Conservation (phyloP, 2,797 vertebrate genomes). For the Otus scops region DNA sequence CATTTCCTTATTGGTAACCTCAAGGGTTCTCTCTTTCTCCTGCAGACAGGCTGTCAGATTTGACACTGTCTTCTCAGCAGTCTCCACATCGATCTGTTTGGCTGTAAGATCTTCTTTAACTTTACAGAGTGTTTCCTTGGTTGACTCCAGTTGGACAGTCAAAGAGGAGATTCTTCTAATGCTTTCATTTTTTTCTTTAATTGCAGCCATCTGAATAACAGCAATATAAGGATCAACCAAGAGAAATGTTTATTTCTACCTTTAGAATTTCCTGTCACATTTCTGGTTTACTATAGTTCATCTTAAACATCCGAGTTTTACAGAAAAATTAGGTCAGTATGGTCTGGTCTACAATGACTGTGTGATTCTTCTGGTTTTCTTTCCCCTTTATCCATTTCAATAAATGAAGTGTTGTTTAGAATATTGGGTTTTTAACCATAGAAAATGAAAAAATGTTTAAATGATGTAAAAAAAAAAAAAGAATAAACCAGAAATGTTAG, state of each 20-base stretch:
- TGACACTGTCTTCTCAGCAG: constrained; percentile 38
- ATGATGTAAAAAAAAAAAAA: not conserved
- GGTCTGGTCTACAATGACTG: not conserved
- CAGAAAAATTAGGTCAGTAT: not conserved
- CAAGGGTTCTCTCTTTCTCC: constrained; percentile 66
- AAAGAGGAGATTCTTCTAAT: constrained; percentile 69
- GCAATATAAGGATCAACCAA: not conserved
- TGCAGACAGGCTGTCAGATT: constrained; percentile 65
- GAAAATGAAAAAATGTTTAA: not conserved
- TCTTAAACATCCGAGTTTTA: not conserved
- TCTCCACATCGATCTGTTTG: constrained; percentile 63
- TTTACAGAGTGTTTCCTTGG: constrained; percentile 70
- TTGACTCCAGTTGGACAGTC: constrained; percentile 66
- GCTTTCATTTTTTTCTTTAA: constrained; percentile 73
- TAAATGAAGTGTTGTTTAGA: not conserved
- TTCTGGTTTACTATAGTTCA: not conserved
- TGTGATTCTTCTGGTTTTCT: not conserved
- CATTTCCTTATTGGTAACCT: constrained; percentile 49
- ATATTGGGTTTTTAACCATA: rapidly evolving
- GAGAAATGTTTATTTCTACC: not conserved
- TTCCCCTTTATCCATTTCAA: not conserved
- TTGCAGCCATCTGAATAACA: constrained; percentile 68
- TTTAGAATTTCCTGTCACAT: not conserved
- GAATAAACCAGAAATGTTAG: rapidly evolving
- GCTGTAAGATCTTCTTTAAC: constrained; percentile 62